Base-by-base conservation (phyloP, 1,140 invertebrate species). In the Leptoteleia sp. region DNA sequence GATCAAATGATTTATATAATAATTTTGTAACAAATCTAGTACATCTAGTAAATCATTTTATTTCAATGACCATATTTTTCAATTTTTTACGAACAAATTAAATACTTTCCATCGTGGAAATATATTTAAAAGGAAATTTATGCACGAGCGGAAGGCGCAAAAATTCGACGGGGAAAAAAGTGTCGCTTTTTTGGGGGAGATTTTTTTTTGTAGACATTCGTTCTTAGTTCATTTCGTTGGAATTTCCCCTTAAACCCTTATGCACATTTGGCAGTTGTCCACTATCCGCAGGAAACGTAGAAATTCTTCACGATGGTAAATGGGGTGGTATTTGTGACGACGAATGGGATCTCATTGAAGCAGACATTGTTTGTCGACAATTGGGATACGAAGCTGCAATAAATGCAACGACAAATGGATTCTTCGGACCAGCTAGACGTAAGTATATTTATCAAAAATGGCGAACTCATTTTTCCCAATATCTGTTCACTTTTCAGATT, bases 281-380 rank as follows among this genome's bases (percentile, higher is more conserved):
- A 37, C 71, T 77, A 75, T 54, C 37, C 48, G 15, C 83, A 95
- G 96, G 96, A 47, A 96, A 97, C 86, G 94, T 98, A 5, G 95
- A 98, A 87, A 94, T 98, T 29, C 93, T 93, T 68, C 95, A 97
- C 85, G 91, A 94, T 52, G 94, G 93, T 3, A 92, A 93, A 65
- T 98, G 96, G 96, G 97, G 97, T 9, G 93, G 94, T 7, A 91
- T 98, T 5, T 98, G 97, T 84, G 97, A 98, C 84, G 96, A 98
- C 84, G 96, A 97, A 84, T 98, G 96, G 95, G 96, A 97, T 83
- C 84, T 92, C 12, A 85, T 91, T 2, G 96, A 98, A 70, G 96
- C 95, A 0, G 88, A 90, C 17, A 94, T 98, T 2, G 93, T 96
- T 6, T 99, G 97, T 88, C 91, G 91, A 45, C 92, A 94, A 83